Evolutionary conservation across 2,113 vertebrate genomes (phyloP).

Genomic region (Elachura formosa): DNA sequence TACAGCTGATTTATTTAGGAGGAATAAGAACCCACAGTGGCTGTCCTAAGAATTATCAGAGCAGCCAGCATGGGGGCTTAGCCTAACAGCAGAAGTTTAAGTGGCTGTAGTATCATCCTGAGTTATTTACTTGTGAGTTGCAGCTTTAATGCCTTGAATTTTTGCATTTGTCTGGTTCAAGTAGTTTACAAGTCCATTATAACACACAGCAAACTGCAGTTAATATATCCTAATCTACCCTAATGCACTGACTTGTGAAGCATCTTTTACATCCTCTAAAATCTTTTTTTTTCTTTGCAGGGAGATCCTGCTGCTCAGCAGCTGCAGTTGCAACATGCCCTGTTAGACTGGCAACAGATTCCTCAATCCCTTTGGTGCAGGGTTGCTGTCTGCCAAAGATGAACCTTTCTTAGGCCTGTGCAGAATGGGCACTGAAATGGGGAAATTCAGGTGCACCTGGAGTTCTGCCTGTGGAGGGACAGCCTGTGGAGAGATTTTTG

Average conservation of each 20-base stretch:
- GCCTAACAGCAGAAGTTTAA: background rate
- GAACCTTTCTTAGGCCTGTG: constrained; percentile 9
- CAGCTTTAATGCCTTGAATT: background rate
- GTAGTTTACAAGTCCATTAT: background rate
- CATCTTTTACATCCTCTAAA: background rate
- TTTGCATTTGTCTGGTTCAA: background rate
- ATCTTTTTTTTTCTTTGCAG: constrained; percentile 36
- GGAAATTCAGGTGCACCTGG: background rate
- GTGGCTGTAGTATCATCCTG: background rate
- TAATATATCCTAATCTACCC: background rate
- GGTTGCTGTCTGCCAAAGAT: constrained; percentile 32
- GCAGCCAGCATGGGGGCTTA: background rate
- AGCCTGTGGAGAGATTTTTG: background rate
- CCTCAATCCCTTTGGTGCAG: background rate
- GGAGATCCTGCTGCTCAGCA: background rate
- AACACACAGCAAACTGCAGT: background rate
- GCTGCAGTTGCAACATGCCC: constrained; percentile 13
- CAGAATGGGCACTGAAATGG: background rate
- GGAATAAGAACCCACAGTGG: background rate
- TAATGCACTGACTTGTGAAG: background rate
- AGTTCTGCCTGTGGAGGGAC: background rate
- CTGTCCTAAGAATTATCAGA: background rate
- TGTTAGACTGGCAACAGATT: constrained; percentile 31
- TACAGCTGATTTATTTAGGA: background rate
- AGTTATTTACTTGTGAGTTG: background rate